Evolutionary conservation across 2,113 vertebrate genomes (phyloP).

Genomic region (Ia io): DNA sequence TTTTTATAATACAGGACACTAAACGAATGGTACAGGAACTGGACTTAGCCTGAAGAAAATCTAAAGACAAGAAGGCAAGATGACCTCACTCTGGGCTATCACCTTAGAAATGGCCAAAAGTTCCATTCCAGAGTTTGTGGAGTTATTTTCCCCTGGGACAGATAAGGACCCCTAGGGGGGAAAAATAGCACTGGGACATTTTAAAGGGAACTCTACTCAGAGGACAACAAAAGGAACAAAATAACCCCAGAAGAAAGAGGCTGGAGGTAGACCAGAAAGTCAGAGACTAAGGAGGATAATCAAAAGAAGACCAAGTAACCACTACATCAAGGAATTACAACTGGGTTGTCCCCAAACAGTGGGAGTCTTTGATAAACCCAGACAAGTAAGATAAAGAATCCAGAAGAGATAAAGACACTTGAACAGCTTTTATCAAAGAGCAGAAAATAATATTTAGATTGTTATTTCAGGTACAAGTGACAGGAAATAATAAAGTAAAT

Average conservation of each 20-base stretch:
- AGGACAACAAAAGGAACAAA: not conserved
- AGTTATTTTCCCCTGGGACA: not conserved
- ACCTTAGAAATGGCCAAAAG: not conserved
- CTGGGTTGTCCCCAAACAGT: not conserved
- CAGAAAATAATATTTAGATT: not conserved
- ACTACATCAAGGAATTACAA: not conserved
- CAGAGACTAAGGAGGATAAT: not conserved
- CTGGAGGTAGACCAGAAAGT: not conserved
- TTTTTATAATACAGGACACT: not conserved
- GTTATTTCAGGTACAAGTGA: not conserved
- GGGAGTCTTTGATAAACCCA: not conserved
- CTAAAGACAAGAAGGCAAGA: not conserved
- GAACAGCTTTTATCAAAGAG: not conserved
- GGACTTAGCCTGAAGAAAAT: not conserved
- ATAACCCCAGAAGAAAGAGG: not conserved
- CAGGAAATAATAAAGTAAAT: not conserved
- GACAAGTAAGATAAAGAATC: not conserved
- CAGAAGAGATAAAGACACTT: not conserved
- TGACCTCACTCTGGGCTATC: not conserved
- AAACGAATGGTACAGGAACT: not conserved
- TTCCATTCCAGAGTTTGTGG: not conserved
- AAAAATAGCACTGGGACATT: not conserved
- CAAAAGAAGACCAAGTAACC: not conserved
- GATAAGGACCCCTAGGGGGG: not conserved
- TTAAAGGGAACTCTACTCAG: not conserved